Base-by-base conservation (phyloP, 2,113 vertebrate species). In the Datnioides undecimradiatus region DNA sequence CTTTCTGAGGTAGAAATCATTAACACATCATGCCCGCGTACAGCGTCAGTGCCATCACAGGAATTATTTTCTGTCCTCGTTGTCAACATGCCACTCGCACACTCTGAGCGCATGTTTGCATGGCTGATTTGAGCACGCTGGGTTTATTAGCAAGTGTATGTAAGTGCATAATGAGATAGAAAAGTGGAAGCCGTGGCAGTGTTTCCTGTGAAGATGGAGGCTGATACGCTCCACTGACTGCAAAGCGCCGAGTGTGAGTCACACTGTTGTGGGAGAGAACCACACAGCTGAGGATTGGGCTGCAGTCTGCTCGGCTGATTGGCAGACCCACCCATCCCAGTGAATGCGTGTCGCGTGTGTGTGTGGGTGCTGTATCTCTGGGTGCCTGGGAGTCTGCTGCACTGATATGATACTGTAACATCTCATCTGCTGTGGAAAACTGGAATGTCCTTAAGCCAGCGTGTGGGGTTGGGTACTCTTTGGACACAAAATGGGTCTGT, bases 131-230 rank as follows among this genome's bases (percentile, higher is more conserved):
- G 52, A 73, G 79, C 82, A 69, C 23, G 73, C 70, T 40, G 52
- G 57, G 64, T 80, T 87, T 87, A 84, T 89, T 80, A 84, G 69
- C 48, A 27, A 76, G 80, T 77, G 73, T 43, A 71, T 71, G 82
- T 81, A 79, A 82, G 83, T 72, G 74, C 54, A 62, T 86, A 86
- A 90, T 83, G 82, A 76, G 64, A 73, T 71, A 69, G 67, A 80
- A 74, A 87, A 83, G 83, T 81, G 87, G 73, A 60, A 85, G 68
- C 72, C 17, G 48, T 33, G 67, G 75, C 73, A 73, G 63, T 40
- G 17, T 78, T 89, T 85, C 65, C 78, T 84, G 84, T 75, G 77
- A 92, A 90, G 90, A 91, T 71, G 88, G 82, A 93, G 86, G 85
- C 68, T 66, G 91, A 76, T 77, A 78, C 17, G 88, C 92, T 91